Evolutionary conservation across 2,113 vertebrate genomes (phyloP), one percentile per base, ranked within the genome.

Genomic region (Pseudopipra pipra): DNA sequence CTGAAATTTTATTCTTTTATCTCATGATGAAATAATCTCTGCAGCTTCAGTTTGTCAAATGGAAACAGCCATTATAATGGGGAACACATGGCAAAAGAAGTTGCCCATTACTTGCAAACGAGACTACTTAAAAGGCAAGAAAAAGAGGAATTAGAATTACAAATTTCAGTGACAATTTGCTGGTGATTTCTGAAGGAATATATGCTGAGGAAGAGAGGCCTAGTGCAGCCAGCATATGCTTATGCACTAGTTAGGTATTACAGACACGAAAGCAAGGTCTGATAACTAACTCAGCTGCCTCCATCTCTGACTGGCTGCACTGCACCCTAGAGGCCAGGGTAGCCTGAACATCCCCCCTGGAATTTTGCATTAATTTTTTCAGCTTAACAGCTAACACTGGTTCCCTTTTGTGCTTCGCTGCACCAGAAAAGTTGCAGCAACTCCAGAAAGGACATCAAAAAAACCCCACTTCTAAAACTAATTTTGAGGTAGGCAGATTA

Each of bases 1-100:
- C 93, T 93, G 68, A 86, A 90, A 79, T 76, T 61, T 90, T 90
- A 74, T 86, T 85, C 85, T 93, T 96, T 96, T 93, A 96, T 94
- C 79, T 96, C 52, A 62, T 66, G 83, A 89, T 86, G 76, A 96
- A 97, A 90, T 78, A 41, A 94, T 75, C 77, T 95, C 79, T 72
- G 52, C 73, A 92, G 83, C 76, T 93, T 84, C 90, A 33, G 79
- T 89, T 85, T 85, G 88, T 89, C 51, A 93, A 84, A 96, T 19
- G n/a, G 83, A 75, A 95, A 81, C 77, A 89, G 73, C 65, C 86
- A 39, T 85, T 87, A 63, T 30, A 95, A 85, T 15, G 65, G 52
- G 39, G 67, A 84, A 92, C 52, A 74, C 31, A 58, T 35, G 56
- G 47, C 68, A 90, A 63, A 81, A 88, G 55, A 74, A 95, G 85